Conservation (phyloP, 2,113 vertebrate genomes). For the Nycticebus coucang region DNA sequence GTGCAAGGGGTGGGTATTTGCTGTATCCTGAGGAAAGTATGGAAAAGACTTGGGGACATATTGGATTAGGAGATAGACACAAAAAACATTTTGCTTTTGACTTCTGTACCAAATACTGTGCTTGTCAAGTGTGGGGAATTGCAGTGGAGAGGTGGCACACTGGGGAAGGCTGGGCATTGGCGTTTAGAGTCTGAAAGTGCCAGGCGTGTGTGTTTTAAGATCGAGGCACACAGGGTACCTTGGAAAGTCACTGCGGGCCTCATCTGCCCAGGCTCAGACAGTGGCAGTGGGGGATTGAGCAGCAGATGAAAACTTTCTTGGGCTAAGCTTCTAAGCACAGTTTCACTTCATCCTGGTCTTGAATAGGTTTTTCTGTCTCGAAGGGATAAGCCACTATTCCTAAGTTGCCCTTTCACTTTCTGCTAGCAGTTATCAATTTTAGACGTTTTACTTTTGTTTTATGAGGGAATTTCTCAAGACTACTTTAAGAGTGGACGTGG, state of each 20-base stretch:
- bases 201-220: background rate
- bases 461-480: background rate
- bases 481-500: background rate
- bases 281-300: background rate
- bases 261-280: background rate
- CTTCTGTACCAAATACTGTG: background rate
- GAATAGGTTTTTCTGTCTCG: background rate
- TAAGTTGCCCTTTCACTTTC: background rate
- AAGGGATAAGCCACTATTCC: background rate
- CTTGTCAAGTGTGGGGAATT: background rate
- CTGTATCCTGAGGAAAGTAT: background rate
- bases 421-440: background rate
- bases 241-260: background rate
- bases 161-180: background rate
- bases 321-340: background rate
- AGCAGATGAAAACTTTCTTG: background rate
- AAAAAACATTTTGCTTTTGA: background rate
- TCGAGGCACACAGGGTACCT: accelerated
- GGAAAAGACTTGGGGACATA: background rate
- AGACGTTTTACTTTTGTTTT: background rate
- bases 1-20: background rate
- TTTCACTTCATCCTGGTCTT: background rate
- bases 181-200: background rate
- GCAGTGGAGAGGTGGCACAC: accelerated
- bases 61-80: background rate